Evolutionary conservation across 1,140 invertebrate species (phyloP), one percentile per base, ranked within the genome.

Genomic region (Atopsyche davidsoni): DNA sequence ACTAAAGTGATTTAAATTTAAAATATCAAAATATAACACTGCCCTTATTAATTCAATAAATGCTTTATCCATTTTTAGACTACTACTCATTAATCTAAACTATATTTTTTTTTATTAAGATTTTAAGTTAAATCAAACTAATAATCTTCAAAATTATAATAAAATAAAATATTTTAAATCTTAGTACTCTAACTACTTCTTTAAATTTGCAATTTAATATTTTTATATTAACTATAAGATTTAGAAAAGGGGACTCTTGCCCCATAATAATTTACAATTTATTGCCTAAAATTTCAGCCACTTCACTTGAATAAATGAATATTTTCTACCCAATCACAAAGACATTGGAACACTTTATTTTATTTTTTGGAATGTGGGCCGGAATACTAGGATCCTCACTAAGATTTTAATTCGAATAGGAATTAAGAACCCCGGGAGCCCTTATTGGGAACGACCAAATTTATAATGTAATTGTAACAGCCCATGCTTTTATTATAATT

Each of bases 321-420:
- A 58, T 80, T 73, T 65, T 84, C 81, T n/a, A 51, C 84, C 81
- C 57, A 86, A 86, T 72, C 83, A 86, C 72, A 85, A 85, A 73
- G 77, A 85, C 77, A 85, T 86, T 78, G 82, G 81, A 59, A 82
- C 78, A 34, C 65, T 85, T 69, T 86, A 86, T 73, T 82, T 86
- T 67, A 73, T 85, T 60, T 83, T n/a, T 85, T 67, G 79, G 80
- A 13, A 69, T 79, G 55, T 83, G 79, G 73, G 53, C 79, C 22
- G 79, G 78, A 57, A 75, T 85, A 73, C 58, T 84, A 17, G 82
- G 83, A 40, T 75, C 75, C 21, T 73, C 74, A 7, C 57, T 83
- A 65, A 82, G 79, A 60, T 57, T 83, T 59, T 34, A 85, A 60
- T 84, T 86, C 74, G 82, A 81, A 52, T 64, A 76, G 58, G 81